Evolutionary conservation across 2,113 vertebrate genomes (phyloP).

Genomic region (Macrotis lagotis): DNA sequence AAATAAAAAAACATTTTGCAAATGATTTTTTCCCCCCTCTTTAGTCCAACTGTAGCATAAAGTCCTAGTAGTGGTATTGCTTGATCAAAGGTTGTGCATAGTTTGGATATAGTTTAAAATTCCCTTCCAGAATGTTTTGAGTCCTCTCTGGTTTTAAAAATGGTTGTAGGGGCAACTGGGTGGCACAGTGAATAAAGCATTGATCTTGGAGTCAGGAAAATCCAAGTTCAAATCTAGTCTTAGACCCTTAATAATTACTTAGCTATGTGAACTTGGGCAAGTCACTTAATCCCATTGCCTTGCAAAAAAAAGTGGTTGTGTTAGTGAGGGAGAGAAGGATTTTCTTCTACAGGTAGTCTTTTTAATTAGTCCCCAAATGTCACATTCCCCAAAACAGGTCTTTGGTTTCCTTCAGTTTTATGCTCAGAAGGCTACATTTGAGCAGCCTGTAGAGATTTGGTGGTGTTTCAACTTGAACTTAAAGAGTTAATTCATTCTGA

Average conservation of each 20-base stretch:
- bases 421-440: neutral
- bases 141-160: neutral
- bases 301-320: no score
- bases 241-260: no score
- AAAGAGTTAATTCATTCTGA: neutral
- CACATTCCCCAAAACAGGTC: neutral
- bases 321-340: neutral
- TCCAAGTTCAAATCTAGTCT: no score
- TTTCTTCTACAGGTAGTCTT: neutral
- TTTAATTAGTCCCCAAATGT: neutral
- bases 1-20: neutral
- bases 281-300: no score
- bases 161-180: no score
- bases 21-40: neutral
- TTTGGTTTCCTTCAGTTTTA: neutral
- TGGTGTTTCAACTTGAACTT: neutral
- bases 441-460: neutral
- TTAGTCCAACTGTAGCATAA: neutral
- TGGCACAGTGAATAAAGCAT: no score
- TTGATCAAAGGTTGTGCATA: neutral
- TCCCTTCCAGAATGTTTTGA: neutral
- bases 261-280: no score
- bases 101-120: neutral
- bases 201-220: no score
- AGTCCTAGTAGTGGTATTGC: neutral